Evolutionary conservation across 2,797 vertebrate species (phyloP), one percentile per base, ranked within the genome.

Genomic region (Champsocephalus esox): DNA sequence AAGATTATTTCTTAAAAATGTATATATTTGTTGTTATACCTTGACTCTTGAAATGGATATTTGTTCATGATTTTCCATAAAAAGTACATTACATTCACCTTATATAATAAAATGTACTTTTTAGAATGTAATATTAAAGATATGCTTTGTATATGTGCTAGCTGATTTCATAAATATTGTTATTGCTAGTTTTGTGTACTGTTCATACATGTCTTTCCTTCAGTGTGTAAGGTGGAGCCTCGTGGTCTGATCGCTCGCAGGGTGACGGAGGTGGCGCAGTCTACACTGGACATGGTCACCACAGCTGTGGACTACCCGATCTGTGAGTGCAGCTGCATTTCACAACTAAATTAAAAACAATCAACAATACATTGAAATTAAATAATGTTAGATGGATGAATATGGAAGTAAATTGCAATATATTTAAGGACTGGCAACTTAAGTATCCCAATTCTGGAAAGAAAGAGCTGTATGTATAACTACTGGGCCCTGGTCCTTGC

Each of bases 211-310:
- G 11, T 74, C 28, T 70, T 46, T 50, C 50, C 19, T 24, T 10
- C 12, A 95, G 95, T 91, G 60, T 85, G 78, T 14, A 88, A 91
- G 64, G 89, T 89, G 66, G 95, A 95, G 80, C 90, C 93, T 60
- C 90, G 86, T 0, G 90, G 93, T 13, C 89, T 96, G 13, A 94
- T 96, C 43, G 95, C 96, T 44, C 95, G 96, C 75, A 93, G 83
- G 68, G 93, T 96, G 80, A 96, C 96, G 0, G 96, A 96, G 82
- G 94, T 95, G 80, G 96, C 96, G 41, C 95, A 96, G 90, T 94
- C 92, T 6, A 96, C 96, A 0, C 81, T 96, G 69, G 92, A 96
- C 84, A 91, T 94, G 84, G 94, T 96, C 72, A 93, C 91, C 75
- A 94, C 92, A 0, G 95, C 94, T 4, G 93, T 96, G 66, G 95